A percentile compares a stretch with the other conserved stretches of the same genome.
phyloP scores from a whole-genome alignment of 2,113 vertebrate genomes.

The Dendrocopos noguchii region DNA sequence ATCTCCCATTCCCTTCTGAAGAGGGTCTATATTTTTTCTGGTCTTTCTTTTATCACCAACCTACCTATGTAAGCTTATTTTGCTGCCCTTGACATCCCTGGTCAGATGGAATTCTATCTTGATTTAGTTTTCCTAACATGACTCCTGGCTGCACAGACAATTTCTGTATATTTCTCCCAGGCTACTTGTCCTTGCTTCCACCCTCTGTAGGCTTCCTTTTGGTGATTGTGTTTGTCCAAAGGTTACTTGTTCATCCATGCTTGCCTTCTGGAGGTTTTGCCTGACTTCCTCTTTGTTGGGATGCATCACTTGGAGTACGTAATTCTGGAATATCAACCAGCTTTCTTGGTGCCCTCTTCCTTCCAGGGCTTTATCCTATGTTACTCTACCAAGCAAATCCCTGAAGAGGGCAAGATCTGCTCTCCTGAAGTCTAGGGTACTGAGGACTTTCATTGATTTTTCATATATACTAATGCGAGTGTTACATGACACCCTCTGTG shows the following conservation, averaged over 20 bases:
- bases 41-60: not conserved
- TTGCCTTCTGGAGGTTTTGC: not conserved
- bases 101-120: no score
- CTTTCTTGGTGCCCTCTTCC: not conserved
- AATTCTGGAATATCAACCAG: not conserved
- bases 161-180: not conserved
- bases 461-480: not conserved
- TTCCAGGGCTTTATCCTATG: no score
- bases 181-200: no score
- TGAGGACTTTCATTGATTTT: not conserved
- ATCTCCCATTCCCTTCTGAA: not conserved
- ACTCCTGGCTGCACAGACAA: not conserved
- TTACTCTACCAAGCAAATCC: not conserved
- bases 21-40: no score
- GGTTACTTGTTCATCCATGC: not conserved
- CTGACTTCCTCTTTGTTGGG: not conserved
- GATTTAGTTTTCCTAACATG: not conserved
- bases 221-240: no score
- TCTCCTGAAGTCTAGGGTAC: not conserved
- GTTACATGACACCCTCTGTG: not conserved
- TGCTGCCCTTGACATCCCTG: not conserved
- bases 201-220: no score
- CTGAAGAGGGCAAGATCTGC: not conserved
- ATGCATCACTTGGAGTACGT: not conserved
- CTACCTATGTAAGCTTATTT: not conserved